Base-by-base conservation (phyloP, 2,888 invertebrate genomes). In the Patella caerulea region DNA sequence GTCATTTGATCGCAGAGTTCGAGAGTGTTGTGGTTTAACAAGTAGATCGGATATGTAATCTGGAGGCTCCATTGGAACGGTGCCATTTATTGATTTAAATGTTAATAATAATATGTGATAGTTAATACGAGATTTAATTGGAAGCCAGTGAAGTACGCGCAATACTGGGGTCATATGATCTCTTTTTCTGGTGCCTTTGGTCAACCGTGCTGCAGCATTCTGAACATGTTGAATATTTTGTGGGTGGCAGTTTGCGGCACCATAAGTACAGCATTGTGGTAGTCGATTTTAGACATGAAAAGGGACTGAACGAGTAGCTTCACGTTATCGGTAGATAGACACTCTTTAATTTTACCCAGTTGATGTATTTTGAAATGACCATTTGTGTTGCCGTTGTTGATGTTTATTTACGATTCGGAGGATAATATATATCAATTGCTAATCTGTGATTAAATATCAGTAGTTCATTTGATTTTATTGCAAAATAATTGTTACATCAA, bases 141-240 rank as follows among this genome's bases (percentile, higher is more conserved):
- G 56, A 17, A 56, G 56, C 56, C 17, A 17, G 17, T 56, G 56
- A 56, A 56, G 56, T 17, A 3, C 56, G 56, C 34, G 17, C 17
- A 56, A 56, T 56, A 56, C 56, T 56, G 56, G 56, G 3, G 56
- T 56, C 14, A 56, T 56, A 17, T 56, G 56, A 17, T 56, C 56
- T 17, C 56, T 56, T 56, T 56, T 56, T 17, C 17, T 56, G 14
- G 56, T 17, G 56, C 56, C 56, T 56, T 56, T 56, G 56, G 3
- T 56, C 56, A 56, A 56, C 56, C 56, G 56, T 56, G 56, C 56
- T 56, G 14, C 56, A 56, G 56, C 56, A 56, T 56, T 56, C 56
- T 56, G 56, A 56, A 56, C 56, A 56, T 56, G 56, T 56, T 56
- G 56, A 2, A 56, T 2, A 2, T 56, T 56, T 56, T 17, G 56